Conservation (phyloP, 1,140 invertebrate species). For the Onthophagus taurus region DNA sequence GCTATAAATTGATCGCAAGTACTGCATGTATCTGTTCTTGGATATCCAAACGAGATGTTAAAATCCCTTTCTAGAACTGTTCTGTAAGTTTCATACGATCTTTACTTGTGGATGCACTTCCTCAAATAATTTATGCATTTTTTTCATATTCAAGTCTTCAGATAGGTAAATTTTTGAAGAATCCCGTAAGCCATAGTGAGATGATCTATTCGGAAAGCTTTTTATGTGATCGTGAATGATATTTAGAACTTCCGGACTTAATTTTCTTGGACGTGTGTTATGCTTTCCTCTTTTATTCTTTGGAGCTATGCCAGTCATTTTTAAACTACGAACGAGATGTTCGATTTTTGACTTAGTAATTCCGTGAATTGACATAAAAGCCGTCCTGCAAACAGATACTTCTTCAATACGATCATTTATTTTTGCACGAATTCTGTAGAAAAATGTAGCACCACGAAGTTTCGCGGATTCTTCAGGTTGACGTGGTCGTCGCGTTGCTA, state of each 20-base stretch:
- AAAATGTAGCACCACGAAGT: not conserved
- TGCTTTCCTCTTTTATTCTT: slow-evolving; percentile 4
- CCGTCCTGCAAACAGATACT: not conserved
- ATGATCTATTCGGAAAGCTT: slow-evolving; percentile 10
- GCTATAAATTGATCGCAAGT: slow-evolving; percentile 4
- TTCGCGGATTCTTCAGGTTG: slow-evolving; percentile 1
- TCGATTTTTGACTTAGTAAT: not conserved
- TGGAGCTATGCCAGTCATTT: slow-evolving; percentile 1
- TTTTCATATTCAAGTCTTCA: slow-evolving; percentile 16
- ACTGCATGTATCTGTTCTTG: slow-evolving; percentile 1
- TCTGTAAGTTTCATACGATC: slow-evolving; percentile 7
- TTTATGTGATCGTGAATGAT: slow-evolving; percentile 2
- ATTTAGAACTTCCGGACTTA: not conserved
- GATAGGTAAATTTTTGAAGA: slow-evolving; percentile 17
- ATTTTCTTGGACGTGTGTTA: not conserved
- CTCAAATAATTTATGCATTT: slow-evolving; percentile 14
- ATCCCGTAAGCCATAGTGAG: slow-evolving; percentile 16
- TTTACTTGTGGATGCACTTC: slow-evolving; percentile 5
- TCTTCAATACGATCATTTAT: not conserved
- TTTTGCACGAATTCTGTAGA: not conserved
- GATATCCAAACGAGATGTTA: slow-evolving; percentile 7
- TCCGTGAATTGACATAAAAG: slow-evolving; percentile 2
- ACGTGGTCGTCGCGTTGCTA: not conserved
- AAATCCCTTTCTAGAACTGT: slow-evolving; percentile 6
- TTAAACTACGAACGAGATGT: not conserved